phyloP scores from a whole-genome alignment of 2,797 vertebrate genomes.

The Rhinatrema bivittatum region DNA sequence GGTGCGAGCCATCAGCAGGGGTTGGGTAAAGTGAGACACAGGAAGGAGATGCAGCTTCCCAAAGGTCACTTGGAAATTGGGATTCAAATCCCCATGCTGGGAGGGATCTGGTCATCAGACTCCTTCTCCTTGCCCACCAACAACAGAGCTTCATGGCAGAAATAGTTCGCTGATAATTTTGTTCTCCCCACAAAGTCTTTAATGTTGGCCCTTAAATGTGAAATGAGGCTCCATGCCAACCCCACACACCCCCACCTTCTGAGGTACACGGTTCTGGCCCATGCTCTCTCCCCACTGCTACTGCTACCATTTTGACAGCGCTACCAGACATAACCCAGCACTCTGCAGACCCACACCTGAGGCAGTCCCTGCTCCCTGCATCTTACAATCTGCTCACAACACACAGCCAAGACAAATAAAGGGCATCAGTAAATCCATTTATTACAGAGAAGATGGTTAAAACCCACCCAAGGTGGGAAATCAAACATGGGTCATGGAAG shows the following conservation, averaged over 20 bases:
- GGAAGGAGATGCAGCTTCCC: fast-evolving
- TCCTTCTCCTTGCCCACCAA: no score
- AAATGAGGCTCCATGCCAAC: not conserved
- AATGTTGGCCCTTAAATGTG: not conserved
- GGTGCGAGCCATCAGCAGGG: no score
- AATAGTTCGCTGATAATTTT: not conserved
- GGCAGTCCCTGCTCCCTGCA: no score
- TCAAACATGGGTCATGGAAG: fast-evolving
- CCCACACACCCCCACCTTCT: not conserved
- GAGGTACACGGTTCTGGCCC: no score
- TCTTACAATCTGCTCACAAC: no score
- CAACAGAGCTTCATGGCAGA: not conserved
- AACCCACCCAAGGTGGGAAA: not conserved
- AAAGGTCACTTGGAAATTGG: fast-evolving
- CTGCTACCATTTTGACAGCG: no score
- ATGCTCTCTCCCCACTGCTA: no score
- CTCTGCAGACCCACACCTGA: no score
- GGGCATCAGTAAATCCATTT: no score
- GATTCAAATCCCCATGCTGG: not conserved
- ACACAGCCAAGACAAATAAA: no score
- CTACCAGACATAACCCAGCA: no score
- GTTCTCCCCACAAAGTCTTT: not conserved
- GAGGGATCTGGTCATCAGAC: not conserved
- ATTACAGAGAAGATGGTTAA: no score
- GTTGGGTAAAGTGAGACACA: not conserved